These are phyloP conservation scores for Menidia beryllina DNA, from an alignment of 2,113 vertebrate species.

Conservation along the genomic window DNA sequence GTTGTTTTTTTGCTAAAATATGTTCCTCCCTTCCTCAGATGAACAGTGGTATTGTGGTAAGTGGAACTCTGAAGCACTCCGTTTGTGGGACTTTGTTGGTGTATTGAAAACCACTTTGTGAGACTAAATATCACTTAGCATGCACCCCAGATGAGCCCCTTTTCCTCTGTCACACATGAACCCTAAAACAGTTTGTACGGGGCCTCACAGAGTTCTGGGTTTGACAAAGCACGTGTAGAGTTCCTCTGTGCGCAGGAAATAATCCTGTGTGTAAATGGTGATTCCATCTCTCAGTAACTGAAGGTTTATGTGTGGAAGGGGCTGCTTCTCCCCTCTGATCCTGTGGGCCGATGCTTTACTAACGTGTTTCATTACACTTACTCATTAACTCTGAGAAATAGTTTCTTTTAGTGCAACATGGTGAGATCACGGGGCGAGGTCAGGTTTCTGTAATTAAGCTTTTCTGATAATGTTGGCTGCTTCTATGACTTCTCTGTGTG, in stretches of 20 bases:
- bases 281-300: neutral
- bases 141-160: conserved; percentile 19
- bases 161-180: conserved; percentile 13
- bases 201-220: neutral
- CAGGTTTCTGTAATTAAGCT: neutral
- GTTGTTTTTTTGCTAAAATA: neutral
- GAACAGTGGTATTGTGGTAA: conserved; percentile 79
- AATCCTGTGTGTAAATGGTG: neutral
- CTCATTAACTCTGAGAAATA: neutral
- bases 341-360: conserved; percentile 4
- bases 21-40: conserved; percentile 51
- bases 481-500: no score
- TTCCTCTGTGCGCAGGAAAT: neutral
- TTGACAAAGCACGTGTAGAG: no score
- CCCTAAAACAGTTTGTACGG: neutral
- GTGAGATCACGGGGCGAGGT: neutral
- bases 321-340: conserved; percentile 11
- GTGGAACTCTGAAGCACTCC: conserved; percentile 49
- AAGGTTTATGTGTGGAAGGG: conserved; percentile 16
- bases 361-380: neutral
- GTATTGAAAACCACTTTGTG: conserved; percentile 17
- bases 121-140: conserved; percentile 4
- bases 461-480: neutral
- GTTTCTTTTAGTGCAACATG: neutral
- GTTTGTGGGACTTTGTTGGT: conserved; percentile 46